phyloP scores from a whole-genome alignment of 2,888 invertebrate species.

The Oligia fasciuncula region DNA sequence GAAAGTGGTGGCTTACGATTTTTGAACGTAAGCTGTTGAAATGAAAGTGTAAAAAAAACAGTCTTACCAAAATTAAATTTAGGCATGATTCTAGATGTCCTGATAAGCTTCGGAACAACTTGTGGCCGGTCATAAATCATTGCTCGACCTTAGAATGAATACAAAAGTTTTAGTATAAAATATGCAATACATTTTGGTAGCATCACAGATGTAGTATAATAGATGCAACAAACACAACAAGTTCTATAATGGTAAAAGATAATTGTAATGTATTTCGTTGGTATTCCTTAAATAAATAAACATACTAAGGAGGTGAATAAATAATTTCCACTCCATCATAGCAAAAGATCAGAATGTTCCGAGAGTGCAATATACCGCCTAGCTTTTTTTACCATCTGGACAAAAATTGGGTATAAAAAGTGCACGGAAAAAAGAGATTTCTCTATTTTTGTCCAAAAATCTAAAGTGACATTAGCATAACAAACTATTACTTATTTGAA shows the following conservation, averaged over 20 bases:
- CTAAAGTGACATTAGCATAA: too few species aligned
- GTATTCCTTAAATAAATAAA: neutral
- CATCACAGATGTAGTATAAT: neutral
- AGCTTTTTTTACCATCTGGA: neutral
- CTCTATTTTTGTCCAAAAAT: too few species aligned
- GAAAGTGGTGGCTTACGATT: too few species aligned
- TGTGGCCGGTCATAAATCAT: constrained; percentile 48
- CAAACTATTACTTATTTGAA: too few species aligned
- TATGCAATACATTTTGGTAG: neutral
- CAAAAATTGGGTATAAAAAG: neutral
- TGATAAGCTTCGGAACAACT: constrained; percentile 11
- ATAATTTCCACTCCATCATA: neutral
- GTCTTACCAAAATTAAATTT: constrained; percentile 70
- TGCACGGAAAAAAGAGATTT: too few species aligned
- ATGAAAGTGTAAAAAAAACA: neutral
- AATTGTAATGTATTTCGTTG: too few species aligned
- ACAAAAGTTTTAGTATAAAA: neutral
- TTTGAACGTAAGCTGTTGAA: too few species aligned
- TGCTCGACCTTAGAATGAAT: constrained; percentile 34
- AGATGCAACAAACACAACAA: too few species aligned
- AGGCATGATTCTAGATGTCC: fast-evolving
- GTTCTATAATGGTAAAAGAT: too few species aligned
- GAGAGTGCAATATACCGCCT: neutral
- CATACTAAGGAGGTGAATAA: neutral
- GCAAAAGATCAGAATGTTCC: neutral